phyloP scores from a whole-genome alignment of 2,113 vertebrate species.

The Rafetus swinhoei region DNA sequence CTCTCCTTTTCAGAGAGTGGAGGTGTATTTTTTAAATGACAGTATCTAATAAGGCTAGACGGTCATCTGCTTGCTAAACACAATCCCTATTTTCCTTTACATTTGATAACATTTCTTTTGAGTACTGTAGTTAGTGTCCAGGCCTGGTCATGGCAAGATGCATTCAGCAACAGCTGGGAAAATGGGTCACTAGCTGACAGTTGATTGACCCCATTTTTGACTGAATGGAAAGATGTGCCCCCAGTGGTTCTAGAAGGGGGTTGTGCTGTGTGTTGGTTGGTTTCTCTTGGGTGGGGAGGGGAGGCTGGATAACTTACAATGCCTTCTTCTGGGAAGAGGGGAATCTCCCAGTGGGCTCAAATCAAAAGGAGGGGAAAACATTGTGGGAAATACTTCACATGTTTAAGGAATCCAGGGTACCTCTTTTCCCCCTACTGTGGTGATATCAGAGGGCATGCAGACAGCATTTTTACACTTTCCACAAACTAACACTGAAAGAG shows the following conservation, averaged over 20 bases:
- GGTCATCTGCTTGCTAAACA: background rate
- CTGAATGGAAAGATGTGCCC: background rate
- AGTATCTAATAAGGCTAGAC: background rate
- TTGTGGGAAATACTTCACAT: background rate
- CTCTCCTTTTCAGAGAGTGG: background rate
- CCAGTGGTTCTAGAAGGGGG: background rate
- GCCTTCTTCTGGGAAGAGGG: background rate
- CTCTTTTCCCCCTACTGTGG: background rate
- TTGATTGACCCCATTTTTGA: background rate
- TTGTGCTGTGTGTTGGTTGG: background rate
- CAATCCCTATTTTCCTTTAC: background rate
- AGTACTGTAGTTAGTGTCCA: background rate
- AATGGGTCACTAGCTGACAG: conserved; percentile 51
- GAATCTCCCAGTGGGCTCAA: background rate
- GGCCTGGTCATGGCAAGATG: background rate
- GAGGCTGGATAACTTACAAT: background rate
- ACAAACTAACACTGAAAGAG: rapidly evolving
- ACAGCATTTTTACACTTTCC: background rate
- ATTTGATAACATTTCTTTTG: background rate
- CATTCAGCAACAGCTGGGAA: conserved; percentile 34
- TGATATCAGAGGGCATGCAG: background rate
- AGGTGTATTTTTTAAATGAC: background rate
- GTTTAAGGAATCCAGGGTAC: background rate
- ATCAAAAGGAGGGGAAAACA: background rate
- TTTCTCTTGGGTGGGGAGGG: background rate